Base-by-base conservation (phyloP, 2,888 invertebrate genomes). In the Cerastis leucographa region DNA sequence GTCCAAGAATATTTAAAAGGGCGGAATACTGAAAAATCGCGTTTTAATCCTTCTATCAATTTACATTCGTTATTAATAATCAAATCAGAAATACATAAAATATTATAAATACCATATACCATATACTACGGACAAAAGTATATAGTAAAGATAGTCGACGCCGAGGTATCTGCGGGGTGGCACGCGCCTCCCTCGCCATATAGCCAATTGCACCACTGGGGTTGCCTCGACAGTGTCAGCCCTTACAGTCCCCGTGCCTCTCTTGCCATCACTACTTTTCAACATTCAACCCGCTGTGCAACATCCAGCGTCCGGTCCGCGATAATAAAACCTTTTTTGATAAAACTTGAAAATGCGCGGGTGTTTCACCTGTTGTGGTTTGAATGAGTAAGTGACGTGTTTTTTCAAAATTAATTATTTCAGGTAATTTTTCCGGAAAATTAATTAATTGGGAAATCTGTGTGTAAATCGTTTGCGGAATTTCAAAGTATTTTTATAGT, bases 231-330 rank as follows among this genome's bases (percentile, higher is more conserved):
- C 17, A 54, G 54, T 54, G n/a, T 11, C 54, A 29, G 29, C 29
- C 29, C n/a, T 17, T 17, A 42, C 40, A 42, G 7, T n/a, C 64
- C 62, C 64, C 61, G 61, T 35, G 4, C 35, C 19, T 19, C 9
- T 25, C 56, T 25, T 2, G 0, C 14, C 56, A 14, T 2, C 7
- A 56, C 0, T 35, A 35, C 35, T 35, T 19, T 72, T 35, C 67
- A 51, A 7, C 29, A 22, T 17, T 35, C 42, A 35, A 35, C 25
- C n/a, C 14, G 44, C 2, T 42, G 44, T 19, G 25, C 44, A 62
- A 22, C 22, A 6, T 6, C 12, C 22, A 62, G 62, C 46, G 78
- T 44, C n/a, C 65, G 65, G 65, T 35, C 25, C 72, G 78, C 59
- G 78, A 25, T 22, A 9, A 22, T 17, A 44, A 9, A 22, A 62